Conservation (phyloP, 2,888 invertebrate genomes). For the Cephonodes hylas region DNA sequence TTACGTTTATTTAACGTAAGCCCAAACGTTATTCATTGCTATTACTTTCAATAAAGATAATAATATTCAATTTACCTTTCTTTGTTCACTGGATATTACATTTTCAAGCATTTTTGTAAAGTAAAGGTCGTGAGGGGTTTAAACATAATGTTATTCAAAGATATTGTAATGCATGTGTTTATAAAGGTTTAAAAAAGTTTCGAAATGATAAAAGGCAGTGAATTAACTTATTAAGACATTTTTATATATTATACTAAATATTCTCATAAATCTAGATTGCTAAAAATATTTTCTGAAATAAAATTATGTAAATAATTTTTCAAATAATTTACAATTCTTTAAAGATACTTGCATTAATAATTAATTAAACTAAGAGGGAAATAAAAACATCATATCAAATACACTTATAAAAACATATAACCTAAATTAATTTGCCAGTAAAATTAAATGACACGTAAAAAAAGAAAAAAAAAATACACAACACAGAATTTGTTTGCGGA, state of each 20-base stretch:
- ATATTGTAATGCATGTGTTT: background rate
- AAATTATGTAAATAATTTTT: no score
- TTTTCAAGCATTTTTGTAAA: background rate
- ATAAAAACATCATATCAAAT: no score
- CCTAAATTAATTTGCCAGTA: background rate
- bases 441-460: background rate
- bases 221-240: no score
- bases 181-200: no score
- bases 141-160: background rate
- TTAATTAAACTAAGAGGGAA: no score
- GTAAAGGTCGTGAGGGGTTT: background rate
- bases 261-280: no score
- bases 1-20: slow-evolving; percentile 18
- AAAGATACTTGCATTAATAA: no score
- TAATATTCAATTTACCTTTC: background rate
- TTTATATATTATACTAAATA: no score
- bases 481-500: background rate
- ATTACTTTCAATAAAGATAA: slow-evolving; percentile 6
- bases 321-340: background rate
- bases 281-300: no score
- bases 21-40: background rate
- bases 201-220: no score
- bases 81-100: background rate
- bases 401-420: background rate
- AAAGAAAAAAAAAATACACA: background rate